These are phyloP conservation scores for Protonibea diacanthus DNA, from an alignment of 2,797 vertebrate genomes.

Conservation along the genomic window DNA sequence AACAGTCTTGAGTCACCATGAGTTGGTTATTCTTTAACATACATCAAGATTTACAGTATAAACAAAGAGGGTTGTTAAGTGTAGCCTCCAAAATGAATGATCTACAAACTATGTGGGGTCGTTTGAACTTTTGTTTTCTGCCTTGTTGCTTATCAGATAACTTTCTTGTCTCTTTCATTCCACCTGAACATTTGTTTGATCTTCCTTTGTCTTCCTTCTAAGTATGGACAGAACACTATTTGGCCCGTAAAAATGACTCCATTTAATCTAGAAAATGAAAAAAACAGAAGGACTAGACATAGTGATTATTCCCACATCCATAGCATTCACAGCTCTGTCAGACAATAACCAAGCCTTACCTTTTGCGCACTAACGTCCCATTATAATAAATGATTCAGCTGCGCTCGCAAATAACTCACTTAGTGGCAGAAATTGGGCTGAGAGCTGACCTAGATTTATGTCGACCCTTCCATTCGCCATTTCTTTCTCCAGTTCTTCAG, in stretches of 20 bases:
- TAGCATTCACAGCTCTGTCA: constrained; percentile 40
- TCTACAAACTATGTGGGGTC: constrained; percentile 3
- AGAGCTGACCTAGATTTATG: constrained; percentile 70
- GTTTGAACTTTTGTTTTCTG: constrained; percentile 2
- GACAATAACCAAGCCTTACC: constrained; percentile 46
- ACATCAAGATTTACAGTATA: neutral
- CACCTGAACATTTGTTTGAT: constrained; percentile 6
- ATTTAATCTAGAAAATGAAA: constrained; percentile 36
- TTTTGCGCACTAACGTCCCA: constrained; percentile 45
- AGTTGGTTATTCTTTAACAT: neutral
- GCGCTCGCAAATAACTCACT: constrained; percentile 70
- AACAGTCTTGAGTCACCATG: neutral
- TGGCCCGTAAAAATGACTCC: constrained; percentile 7
- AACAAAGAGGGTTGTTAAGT: neutral
- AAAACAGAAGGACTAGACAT: neutral
- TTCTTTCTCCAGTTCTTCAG: constrained; percentile 24
- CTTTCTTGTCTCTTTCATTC: constrained; percentile 12
- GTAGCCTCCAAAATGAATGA: neutral
- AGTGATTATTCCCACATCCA: constrained; percentile 21
- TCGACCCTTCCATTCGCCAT: constrained; percentile 18
- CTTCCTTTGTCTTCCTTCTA: constrained; percentile 6
- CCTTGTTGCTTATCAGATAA: neutral
- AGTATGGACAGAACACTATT: neutral
- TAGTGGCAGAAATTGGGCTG: constrained; percentile 56
- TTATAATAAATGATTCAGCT: constrained; percentile 75